Percentiles rank a stretch among this genome's conserved stretches.
Conservation (phyloP, 2,113 vertebrate species). For the Petaurus breviceps region DNA sequence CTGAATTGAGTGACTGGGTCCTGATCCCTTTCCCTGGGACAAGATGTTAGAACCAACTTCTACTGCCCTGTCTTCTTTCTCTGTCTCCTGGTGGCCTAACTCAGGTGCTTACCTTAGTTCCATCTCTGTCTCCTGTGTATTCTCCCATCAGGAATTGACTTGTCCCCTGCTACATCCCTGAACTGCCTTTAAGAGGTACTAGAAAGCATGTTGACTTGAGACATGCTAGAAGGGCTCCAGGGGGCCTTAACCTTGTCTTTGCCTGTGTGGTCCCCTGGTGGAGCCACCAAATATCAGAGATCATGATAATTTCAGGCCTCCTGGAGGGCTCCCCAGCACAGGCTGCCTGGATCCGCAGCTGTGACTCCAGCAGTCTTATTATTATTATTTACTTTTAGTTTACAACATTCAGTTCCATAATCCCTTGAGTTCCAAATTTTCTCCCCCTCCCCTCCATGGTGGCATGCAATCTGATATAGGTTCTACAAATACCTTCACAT, state of each 20-base stretch:
- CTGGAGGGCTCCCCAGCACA: not conserved
- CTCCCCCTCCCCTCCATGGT: too few species aligned
- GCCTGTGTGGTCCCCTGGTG: not conserved
- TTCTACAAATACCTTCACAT: too few species aligned
- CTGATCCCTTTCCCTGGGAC: not conserved
- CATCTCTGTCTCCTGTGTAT: not conserved
- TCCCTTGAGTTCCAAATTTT: too few species aligned
- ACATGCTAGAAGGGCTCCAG: too few species aligned
- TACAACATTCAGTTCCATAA: too few species aligned
- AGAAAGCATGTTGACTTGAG: too few species aligned
- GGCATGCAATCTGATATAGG: too few species aligned
- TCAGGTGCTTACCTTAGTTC: not conserved
- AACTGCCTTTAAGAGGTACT: not conserved
- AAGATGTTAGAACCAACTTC: not conserved
- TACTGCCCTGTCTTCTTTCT: not conserved
- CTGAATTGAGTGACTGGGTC: not conserved
- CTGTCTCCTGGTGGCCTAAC: not conserved
- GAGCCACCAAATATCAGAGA: not conserved
- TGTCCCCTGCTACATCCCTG: not conserved
- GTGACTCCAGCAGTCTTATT: not conserved
- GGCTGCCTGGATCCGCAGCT: not conserved
- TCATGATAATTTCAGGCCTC: not conserved
- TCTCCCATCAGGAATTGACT: not conserved
- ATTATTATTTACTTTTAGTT: too few species aligned
- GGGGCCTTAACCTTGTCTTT: not conserved